Base-by-base conservation (phyloP, 2,113 vertebrate species). In the Sinocyclocheilus anshuiensis region DNA sequence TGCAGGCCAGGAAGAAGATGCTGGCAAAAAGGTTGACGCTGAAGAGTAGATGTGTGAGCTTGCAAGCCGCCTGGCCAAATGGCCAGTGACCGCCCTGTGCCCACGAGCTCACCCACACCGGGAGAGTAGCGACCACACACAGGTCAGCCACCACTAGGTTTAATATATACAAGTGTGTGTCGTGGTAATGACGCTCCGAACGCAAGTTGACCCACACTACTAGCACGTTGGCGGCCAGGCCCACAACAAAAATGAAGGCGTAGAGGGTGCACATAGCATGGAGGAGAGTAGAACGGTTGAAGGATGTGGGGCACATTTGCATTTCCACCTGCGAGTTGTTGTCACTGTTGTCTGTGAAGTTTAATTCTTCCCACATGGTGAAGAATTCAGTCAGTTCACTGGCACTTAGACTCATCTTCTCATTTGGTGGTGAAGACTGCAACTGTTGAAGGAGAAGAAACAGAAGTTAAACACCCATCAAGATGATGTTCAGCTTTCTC, bases 191-290 rank as follows among this genome's bases (percentile, higher is more conserved):
- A 94, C 95, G 79, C 95, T 95, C 83, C 2, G 97, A 95, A 16
- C 96, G 96, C 33, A 98, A 83, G 91, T 98, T 98, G 71, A 98
- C 96, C 97, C 97, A 99, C 42, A 99, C 95, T 86, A 99, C 97
- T 82, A 98, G 94, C 0, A 95, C 95, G 86, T 99, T 99, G 65
- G 97, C 97, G 1, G 97, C 93, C 90, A 97, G 92, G 50, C 98
- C 98, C 0, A 97, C 89, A 6, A 99, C 92, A 12, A 98, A 99
- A 91, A 99, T 98, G 82, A 99, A 98, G 0, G 96, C 94, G 90
- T 98, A 98, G 78, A 98, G 92, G 89, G 97, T 93, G 55, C 97
- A 95, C 63, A 98, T 95, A 11, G 94, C 95, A 87, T 97, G 96
- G 0, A 97, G 94, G 82, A 99, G 92, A 33, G 92, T 92, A 0